Percentiles rank a stretch among this genome's conserved stretches.
Conservation (phyloP, 2,113 vertebrate genomes). For the Sinocyclocheilus rhinocerous region DNA sequence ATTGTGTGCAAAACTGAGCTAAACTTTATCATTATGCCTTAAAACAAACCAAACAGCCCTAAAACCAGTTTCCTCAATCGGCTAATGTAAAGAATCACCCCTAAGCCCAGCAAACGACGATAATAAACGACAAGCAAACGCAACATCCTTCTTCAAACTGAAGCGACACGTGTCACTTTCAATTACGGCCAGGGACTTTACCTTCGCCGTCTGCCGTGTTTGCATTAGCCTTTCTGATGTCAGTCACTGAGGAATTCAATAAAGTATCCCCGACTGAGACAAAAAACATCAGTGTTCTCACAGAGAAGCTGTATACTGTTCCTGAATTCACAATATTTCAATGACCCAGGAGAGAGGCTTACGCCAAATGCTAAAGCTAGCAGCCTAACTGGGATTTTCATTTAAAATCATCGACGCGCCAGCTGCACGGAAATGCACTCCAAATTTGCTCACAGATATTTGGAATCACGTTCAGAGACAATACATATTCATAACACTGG, state of each 20-base stretch:
- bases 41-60: background rate
- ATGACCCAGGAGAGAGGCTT: slow-evolving; percentile 12
- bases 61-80: background rate
- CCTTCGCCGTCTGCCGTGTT: background rate
- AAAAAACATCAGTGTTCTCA: slow-evolving; percentile 6
- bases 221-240: slow-evolving; percentile 18
- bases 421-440: background rate
- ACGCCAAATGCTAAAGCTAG: background rate
- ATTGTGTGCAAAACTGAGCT: background rate
- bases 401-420: background rate
- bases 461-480: background rate
- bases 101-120: background rate
- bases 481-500: slow-evolving; percentile 27
- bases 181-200: background rate
- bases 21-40: background rate
- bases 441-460: slow-evolving; percentile 20
- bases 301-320: slow-evolving; percentile 7
- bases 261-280: background rate
- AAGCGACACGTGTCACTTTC: background rate
- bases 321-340: background rate
- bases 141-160: background rate
- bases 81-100: background rate
- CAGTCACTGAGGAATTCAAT: slow-evolving; percentile 7
- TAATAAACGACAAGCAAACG: background rate
- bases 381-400: slow-evolving; percentile 22